Conservation (phyloP, 2,113 vertebrate species). For the Fregetta grallaria region DNA sequence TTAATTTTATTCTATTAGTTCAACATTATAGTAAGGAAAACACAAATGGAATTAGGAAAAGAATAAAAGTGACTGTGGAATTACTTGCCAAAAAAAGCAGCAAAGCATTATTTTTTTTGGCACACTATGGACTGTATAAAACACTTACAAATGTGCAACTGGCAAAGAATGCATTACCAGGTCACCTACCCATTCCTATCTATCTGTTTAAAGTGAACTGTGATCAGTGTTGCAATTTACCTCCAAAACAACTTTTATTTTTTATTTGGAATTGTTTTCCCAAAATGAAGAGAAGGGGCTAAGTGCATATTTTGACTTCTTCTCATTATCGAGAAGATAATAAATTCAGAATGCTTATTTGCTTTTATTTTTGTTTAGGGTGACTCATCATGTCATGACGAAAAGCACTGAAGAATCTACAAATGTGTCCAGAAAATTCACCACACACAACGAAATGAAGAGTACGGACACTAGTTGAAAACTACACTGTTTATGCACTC, state of each 20-base stretch:
- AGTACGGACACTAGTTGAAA: neutral
- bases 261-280: neutral
- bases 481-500: neutral
- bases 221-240: neutral
- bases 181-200: neutral
- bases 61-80: neutral
- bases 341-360: neutral
- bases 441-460: neutral
- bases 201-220: neutral
- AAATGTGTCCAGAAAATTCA: neutral
- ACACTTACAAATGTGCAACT: neutral
- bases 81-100: neutral
- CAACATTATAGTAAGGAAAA: neutral
- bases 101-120: neutral
- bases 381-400: neutral
- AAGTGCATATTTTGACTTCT: neutral
- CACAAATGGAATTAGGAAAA: neutral
- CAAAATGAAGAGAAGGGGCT: neutral
- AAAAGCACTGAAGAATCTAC: neutral
- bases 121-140: neutral
- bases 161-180: neutral
- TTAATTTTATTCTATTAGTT: neutral
- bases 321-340: neutral
- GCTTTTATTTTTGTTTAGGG: neutral
- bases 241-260: neutral